Base-by-base conservation (phyloP, 2,113 vertebrate species). In the Boulengeromyrus knoepffleri region DNA sequence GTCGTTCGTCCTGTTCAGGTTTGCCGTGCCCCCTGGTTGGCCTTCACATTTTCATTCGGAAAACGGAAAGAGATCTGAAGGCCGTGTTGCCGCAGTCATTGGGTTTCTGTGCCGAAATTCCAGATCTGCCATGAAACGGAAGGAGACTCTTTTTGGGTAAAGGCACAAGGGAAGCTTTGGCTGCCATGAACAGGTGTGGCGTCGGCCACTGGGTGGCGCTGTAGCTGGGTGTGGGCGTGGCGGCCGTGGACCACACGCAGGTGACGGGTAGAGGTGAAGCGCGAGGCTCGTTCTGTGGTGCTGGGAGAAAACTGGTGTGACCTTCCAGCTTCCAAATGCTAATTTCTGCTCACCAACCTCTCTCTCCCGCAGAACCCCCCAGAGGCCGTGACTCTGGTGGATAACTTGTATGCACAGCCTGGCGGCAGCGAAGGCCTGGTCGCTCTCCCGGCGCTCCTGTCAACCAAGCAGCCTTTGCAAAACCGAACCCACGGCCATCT, bases 361-460 rank as follows among this genome's bases (percentile, higher is more conserved):
- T 31, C 21, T 93, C 47, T 58, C 87, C 90, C 85, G 62, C 92
- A 97, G 96, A 92, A 91, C 93, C 93, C 86, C n/a, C 88, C 88
- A 45, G 93, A 95, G 90, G 93, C 96, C 45, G n/a, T 95, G 90
- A 93, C 93, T 90, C 91, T 96, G 91, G 91, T 95, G 93, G 95
- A 93, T 92, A 94, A 93, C 92, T 92, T 95, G 91, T 93, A 94
- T 47, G 94, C 91, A 7, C 7, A 95, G 91, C 91, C 93, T 94
- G 91, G 92, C 5, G 85, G 90, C 90, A 92, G 93, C 87, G 91
- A 93, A 24, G 88, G 89, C 90, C 87, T 94, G 45, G 58, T 93
- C 56, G 74, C 66, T 6, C 89, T 94, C 50, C 92, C 89, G 91
- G 89, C 92, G 88, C 90, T 94, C 53, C 89, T 77, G 21, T 91